Evolutionary conservation across 1,140 invertebrate genomes (phyloP), one percentile per base, ranked within the genome.

Genomic region (Scaptomyza graminum): DNA sequence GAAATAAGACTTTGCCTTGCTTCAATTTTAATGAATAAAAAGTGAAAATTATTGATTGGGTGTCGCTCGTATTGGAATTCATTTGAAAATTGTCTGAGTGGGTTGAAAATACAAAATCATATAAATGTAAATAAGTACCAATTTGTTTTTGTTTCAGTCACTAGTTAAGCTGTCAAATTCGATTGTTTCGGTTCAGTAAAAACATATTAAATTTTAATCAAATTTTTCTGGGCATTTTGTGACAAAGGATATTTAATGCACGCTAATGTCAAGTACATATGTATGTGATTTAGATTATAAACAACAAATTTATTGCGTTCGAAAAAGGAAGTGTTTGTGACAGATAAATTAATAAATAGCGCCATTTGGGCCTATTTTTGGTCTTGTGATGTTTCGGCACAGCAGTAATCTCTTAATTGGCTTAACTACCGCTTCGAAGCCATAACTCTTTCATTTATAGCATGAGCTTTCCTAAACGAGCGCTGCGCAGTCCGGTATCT

Each of bases 91-190:
- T 50, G 34, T 50, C 31, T 64, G 41, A 31, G 61, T 15, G 60
- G 15, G 54, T 55, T 11, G 7, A n/a, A 43, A 70, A 69, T 22
- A 39, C 43, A 37, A 49, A 64, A 64, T 71, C 46, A 71, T 65
- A 71, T 70, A 70, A 62, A 70, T 71, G 68, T 52, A 71, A 71
- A 71, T 71, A 39, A 39, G 68, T 16, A 52, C 47, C 47, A 57
- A 65, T 66, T 71, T 71, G 54, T 18, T 52, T 65, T 59, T 39
- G 54, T 31, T 54, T 28, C 47, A 54, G 62, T 8, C 7, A 34
- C 15, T 52, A 46, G 61, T 43, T 56, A 51, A 25, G 18, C 37
- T 50, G 25, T 31, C 67, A 65, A 70, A 56, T 37, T 22, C 18
- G 25, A 31, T 49, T 46, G 41, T 41, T 31, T 13, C 41, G 11